Conservation (phyloP, 2,113 vertebrate species). For the Melanerpes aurifrons region DNA sequence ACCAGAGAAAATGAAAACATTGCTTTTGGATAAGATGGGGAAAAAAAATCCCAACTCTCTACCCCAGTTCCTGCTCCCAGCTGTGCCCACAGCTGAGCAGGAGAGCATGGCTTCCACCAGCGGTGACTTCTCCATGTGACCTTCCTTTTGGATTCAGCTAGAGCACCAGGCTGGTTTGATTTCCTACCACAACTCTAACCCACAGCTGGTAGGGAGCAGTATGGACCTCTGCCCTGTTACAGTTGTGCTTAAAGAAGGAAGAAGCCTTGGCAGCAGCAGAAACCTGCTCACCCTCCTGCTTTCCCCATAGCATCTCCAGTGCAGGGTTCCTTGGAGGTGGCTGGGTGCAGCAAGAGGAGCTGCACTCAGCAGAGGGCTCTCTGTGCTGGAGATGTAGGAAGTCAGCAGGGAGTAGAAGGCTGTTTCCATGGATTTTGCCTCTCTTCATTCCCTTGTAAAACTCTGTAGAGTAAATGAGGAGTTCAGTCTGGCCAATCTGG, state of each 20-base stretch:
- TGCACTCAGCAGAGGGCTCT: background rate
- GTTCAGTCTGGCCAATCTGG: background rate
- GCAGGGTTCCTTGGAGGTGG: background rate
- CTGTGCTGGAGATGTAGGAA: background rate
- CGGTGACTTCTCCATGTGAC: background rate
- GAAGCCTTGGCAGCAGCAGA: background rate
- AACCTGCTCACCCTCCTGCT: background rate
- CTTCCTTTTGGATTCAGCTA: background rate
- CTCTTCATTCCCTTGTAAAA: background rate
- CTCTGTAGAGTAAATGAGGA: background rate
- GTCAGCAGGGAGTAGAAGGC: background rate
- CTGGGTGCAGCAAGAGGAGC: no score
- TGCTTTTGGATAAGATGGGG: background rate
- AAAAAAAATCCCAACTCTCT: background rate
- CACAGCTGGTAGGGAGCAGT: background rate
- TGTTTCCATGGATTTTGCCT: background rate
- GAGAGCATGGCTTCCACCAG: background rate
- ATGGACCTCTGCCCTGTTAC: background rate
- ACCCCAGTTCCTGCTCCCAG: background rate
- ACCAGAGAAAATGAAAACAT: background rate
- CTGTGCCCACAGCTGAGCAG: background rate
- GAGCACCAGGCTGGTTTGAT: background rate
- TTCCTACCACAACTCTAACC: background rate
- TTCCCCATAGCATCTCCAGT: rapidly evolving
- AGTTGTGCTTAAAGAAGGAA: background rate